These are phyloP conservation scores for Graptemys geographica DNA, from an alignment of 2,797 vertebrate genomes.

Conservation along the genomic window DNA sequence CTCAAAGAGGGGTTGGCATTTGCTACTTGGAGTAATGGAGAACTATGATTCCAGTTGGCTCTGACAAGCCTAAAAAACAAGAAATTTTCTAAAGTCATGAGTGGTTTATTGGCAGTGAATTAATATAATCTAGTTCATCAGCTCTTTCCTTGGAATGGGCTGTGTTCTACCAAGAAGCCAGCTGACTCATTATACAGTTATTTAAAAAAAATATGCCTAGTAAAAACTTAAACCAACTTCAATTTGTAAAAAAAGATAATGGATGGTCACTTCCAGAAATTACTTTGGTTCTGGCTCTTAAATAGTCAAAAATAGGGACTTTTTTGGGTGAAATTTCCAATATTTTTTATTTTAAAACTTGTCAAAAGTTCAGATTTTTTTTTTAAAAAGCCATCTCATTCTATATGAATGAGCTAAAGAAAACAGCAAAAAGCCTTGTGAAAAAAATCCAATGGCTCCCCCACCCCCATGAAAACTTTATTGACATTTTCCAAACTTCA, in stretches of 20 bases:
- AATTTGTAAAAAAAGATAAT: background rate
- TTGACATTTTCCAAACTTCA: background rate
- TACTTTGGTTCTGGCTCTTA: background rate
- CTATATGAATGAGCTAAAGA: background rate
- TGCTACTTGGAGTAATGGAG: background rate
- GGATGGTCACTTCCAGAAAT: background rate
- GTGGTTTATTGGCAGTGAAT: constrained; percentile 32
- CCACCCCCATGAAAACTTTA: background rate
- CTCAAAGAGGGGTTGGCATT: constrained; percentile 6
- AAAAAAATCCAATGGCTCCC: background rate
- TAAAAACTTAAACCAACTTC: background rate
- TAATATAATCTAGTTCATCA: background rate
- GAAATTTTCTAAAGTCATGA: constrained; percentile 29
- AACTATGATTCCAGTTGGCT: constrained; percentile 48
- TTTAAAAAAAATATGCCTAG: background rate
- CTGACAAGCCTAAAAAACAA: background rate
- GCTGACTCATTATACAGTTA: constrained; percentile 59
- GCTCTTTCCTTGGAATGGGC: constrained; percentile 51
- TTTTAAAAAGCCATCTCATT: background rate
- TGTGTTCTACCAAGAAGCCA: constrained; percentile 27
- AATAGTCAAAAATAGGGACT: background rate
- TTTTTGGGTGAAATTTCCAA: background rate
- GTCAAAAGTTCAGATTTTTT: background rate
- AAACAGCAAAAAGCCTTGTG: background rate
- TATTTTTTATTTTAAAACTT: background rate